Evolutionary conservation across 2,113 vertebrate species (phyloP).

Genomic region (Caretta caretta): DNA sequence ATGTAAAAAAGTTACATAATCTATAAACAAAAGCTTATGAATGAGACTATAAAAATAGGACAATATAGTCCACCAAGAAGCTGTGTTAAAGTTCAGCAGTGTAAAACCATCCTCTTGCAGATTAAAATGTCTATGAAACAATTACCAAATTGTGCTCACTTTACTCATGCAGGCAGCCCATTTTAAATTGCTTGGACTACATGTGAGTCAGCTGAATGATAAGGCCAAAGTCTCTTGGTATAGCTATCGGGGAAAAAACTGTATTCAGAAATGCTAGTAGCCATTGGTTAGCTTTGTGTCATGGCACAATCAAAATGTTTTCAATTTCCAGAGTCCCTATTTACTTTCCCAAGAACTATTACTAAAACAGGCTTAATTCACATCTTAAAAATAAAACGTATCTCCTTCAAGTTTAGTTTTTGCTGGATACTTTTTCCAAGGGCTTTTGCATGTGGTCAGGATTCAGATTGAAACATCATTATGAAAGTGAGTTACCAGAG

Average conservation of each 20-base stretch:
- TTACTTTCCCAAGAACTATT: rapidly evolving
- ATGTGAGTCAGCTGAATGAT: neutral
- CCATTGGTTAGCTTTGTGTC: neutral
- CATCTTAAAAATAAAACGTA: neutral
- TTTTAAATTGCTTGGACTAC: neutral
- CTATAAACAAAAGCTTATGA: conserved; percentile 59
- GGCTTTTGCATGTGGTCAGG: neutral
- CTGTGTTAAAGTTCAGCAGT: neutral
- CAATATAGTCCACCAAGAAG: conserved; percentile 30
- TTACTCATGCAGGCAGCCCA: neutral
- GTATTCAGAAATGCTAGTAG: neutral
- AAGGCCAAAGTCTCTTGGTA: neutral
- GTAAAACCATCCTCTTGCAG: neutral
- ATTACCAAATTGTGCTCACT: neutral
- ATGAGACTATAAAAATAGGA: conserved; percentile 40
- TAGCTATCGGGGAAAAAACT: neutral
- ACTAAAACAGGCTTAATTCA: neutral
- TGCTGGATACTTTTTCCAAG: neutral
- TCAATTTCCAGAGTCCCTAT: neutral
- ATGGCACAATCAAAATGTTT: neutral
- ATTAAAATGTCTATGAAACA: neutral
- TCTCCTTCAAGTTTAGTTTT: neutral
- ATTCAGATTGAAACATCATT: neutral
- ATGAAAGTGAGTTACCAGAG: no score
- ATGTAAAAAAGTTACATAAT: conserved; percentile 48